Percentiles rank a stretch among this genome's conserved stretches.
These are phyloP conservation scores for Tachuris rubrigastra DNA, from an alignment of 2,113 vertebrate genomes.

Conservation along the genomic window DNA sequence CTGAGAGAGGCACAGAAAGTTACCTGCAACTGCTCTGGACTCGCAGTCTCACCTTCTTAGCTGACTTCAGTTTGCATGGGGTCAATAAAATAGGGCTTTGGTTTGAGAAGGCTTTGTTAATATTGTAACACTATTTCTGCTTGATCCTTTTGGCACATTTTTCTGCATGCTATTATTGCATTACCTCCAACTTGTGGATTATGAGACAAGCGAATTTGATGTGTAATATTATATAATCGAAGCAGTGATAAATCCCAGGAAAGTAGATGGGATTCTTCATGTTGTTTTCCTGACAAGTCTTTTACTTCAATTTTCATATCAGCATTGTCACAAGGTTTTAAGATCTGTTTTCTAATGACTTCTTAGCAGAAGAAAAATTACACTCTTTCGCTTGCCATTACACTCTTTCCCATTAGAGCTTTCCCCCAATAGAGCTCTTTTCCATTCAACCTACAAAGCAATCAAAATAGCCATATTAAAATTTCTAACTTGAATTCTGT, in stretches of 20 bases:
- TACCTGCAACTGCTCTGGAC: neutral
- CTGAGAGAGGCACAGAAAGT: neutral
- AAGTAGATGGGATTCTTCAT: constrained; percentile 21
- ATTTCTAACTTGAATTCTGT: neutral
- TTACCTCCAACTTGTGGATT: neutral
- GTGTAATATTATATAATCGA: neutral
- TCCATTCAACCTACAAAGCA: neutral
- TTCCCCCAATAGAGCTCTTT: neutral
- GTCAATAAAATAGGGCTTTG: neutral
- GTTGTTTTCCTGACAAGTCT: neutral
- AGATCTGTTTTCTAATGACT: neutral
- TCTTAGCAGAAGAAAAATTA: neutral
- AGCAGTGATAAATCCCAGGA: neutral
- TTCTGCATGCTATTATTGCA: neutral
- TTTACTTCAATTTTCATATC: constrained; percentile 10
- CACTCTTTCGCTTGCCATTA: too few species aligned
- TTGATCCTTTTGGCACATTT: neutral
- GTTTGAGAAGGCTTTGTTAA: neutral
- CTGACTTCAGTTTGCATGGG: neutral
- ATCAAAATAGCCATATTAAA: neutral
- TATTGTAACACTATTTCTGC: neutral
- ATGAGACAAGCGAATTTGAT: neutral
- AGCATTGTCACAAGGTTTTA: neutral
- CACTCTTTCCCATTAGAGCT: too few species aligned
- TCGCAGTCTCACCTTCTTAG: neutral